Evolutionary conservation across 2,888 invertebrate species (phyloP).

Genomic region (Thyatira batis): DNA sequence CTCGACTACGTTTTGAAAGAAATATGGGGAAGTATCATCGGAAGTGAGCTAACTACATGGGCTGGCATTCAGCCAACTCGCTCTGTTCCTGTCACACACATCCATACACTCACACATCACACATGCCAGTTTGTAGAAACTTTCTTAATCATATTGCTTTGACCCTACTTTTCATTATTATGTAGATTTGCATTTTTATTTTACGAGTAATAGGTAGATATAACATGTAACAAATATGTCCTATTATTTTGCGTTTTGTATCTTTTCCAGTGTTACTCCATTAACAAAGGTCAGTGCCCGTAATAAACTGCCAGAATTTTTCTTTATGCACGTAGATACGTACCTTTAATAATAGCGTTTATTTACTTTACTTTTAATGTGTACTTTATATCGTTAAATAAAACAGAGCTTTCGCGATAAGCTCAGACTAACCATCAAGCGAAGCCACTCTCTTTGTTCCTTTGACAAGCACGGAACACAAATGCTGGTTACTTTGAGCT

Average conservation of each 20-base stretch:
- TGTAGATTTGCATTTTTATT: too few species aligned
- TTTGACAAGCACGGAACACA: constrained; percentile 9
- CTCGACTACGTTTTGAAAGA: constrained; percentile 34
- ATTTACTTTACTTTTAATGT: too few species aligned
- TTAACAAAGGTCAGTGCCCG: too few species aligned
- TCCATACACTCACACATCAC: constrained; percentile 13
- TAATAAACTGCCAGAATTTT: too few species aligned
- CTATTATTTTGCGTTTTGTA: not conserved
- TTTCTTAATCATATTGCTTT: not conserved
- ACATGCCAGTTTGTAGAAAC: not conserved
- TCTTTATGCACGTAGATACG: too few species aligned
- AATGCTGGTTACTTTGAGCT: constrained; percentile 22
- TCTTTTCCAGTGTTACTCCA: too few species aligned
- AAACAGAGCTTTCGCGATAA: too few species aligned
- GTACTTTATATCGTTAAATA: too few species aligned
- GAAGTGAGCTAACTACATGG: constrained; percentile 31
- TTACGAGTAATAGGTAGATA: too few species aligned
- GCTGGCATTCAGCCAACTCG: constrained; percentile 46
- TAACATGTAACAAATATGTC: not conserved
- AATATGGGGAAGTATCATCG: constrained; percentile 46
- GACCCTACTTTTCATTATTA: not conserved
- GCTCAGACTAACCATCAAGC: too few species aligned
- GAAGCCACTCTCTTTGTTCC: constrained; percentile 4
- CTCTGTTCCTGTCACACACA: constrained; percentile 30
- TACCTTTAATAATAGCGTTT: too few species aligned